Conservation (phyloP, 2,797 vertebrate species). For the Gephyroberyx darwinii region DNA sequence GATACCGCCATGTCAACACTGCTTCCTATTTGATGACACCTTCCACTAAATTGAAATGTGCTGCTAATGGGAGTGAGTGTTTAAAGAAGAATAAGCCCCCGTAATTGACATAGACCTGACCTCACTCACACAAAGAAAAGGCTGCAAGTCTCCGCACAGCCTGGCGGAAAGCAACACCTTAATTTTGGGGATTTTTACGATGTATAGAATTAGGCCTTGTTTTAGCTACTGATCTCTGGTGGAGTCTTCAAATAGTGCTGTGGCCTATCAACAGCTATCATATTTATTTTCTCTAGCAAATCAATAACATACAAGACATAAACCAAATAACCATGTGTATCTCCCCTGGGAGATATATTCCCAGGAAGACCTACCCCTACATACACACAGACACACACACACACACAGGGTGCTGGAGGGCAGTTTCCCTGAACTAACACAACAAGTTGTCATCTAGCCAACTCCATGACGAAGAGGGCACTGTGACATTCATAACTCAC, state of each 20-base stretch:
- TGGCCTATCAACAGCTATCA: conserved; percentile 52
- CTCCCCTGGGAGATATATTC: conserved; percentile 29
- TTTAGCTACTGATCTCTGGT: conserved; percentile 15
- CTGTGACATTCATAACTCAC: conserved; percentile 5
- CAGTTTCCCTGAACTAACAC: conserved; percentile 23
- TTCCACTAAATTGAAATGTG: conserved; percentile 79
- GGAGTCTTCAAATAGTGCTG: conserved; percentile 23
- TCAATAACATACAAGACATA: conserved; percentile 63
- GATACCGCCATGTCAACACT: conserved; percentile 75
- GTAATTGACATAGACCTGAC: conserved; percentile 75
- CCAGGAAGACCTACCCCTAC: conserved; percentile 20
- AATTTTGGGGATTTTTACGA: conserved; percentile 1
- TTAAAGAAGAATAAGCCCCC: conserved; percentile 78
- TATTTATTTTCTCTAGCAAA: conserved; percentile 58
- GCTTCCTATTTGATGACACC: conserved; percentile 79
- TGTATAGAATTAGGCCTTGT: conserved; percentile 18
- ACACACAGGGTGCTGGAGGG: background rate
- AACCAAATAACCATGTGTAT: conserved; percentile 30
- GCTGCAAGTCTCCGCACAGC: conserved; percentile 52
- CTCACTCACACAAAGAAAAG: conserved; percentile 67
- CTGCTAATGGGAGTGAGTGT: conserved; percentile 75
- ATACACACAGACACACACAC: background rate
- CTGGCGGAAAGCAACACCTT: conserved; percentile 20
- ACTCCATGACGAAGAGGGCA: conserved; percentile 11
- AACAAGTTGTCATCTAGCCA: conserved; percentile 19